Conservation (phyloP, 2,113 vertebrate species). For the Callionymus lyra region DNA sequence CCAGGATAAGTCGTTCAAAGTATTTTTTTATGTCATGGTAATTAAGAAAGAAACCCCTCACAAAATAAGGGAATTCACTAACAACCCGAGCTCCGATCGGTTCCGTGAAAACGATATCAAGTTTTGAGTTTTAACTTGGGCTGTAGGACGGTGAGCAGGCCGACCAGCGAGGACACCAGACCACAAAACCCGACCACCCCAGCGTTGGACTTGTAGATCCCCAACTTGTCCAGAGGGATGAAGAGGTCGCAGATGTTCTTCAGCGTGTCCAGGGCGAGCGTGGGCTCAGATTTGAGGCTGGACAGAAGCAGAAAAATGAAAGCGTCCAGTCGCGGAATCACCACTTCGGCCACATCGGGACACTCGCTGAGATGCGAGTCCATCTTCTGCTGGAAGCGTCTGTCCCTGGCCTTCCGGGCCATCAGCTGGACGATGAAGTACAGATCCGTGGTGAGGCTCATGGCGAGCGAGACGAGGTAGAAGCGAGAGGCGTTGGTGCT, state of each 20-base stretch:
- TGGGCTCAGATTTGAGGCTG: slow-evolving; percentile 69
- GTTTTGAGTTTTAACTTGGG: slow-evolving; percentile 77
- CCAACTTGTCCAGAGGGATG: slow-evolving; percentile 78
- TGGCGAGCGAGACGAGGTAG: slow-evolving; percentile 77
- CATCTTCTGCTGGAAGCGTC: slow-evolving; percentile 32
- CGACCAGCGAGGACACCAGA: slow-evolving; percentile 83
- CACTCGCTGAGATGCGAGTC: slow-evolving; percentile 33
- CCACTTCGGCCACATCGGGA: slow-evolving; percentile 35
- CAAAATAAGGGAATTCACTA: too few species aligned
- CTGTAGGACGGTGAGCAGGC: slow-evolving; percentile 71
- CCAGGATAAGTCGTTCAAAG: too few species aligned
- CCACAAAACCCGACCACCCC: slow-evolving; percentile 82
- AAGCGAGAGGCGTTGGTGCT: slow-evolving; percentile 66
- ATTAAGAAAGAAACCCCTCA: too few species aligned
- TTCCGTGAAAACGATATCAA: too few species aligned
- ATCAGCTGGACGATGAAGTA: slow-evolving; percentile 73
- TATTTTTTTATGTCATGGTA: too few species aligned
- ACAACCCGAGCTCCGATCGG: too few species aligned
- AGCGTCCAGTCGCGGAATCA: slow-evolving; percentile 60
- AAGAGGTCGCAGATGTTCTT: slow-evolving; percentile 88
- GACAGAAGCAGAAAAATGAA: slow-evolving; percentile 66
- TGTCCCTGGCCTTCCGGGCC: slow-evolving; percentile 46
- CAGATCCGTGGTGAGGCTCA: slow-evolving; percentile 73
- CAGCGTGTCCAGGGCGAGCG: slow-evolving; percentile 75
- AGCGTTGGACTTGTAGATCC: slow-evolving; percentile 73